These are phyloP conservation scores for Idaea dimidiata DNA, from an alignment of 2,888 invertebrate species.

Conservation along the genomic window DNA sequence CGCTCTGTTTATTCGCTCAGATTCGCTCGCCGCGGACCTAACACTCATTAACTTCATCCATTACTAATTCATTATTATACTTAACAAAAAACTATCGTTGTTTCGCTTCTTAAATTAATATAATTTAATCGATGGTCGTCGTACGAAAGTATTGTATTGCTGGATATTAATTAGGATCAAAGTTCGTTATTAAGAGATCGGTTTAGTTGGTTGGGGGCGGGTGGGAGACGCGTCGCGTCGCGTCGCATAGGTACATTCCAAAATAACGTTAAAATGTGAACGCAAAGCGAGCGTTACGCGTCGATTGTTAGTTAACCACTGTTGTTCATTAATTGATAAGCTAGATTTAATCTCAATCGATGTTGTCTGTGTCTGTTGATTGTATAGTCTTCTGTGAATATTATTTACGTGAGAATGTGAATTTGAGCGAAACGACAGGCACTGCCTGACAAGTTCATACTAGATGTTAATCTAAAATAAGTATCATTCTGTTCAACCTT, in stretches of 20 bases:
- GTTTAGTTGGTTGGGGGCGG: constrained; percentile 38
- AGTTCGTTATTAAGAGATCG: constrained; percentile 35
- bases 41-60: constrained; percentile 26
- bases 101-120: constrained; percentile 28
- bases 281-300: constrained; percentile 61
- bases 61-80: constrained; percentile 7
- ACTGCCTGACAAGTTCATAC: constrained; percentile 64
- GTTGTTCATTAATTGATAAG: constrained; percentile 80
- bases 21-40: constrained; percentile 48
- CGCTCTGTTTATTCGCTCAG: constrained; percentile 68
- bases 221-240: constrained; percentile 58
- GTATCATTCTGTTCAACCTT: constrained; percentile 34
- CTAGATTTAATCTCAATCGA: constrained; percentile 78
- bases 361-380: constrained; percentile 65
- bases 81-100: constrained; percentile 8
- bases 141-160: constrained; percentile 32
- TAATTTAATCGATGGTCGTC: constrained; percentile 28
- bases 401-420: constrained; percentile 71
- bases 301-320: constrained; percentile 75
- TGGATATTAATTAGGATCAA: constrained; percentile 29
- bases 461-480: constrained; percentile 59
- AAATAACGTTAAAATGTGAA: constrained; percentile 64
- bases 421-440: constrained; percentile 77
- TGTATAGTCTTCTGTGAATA: constrained; percentile 62
- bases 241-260: constrained; percentile 79